These are phyloP conservation scores for Poeciliopsis turneri DNA, from an alignment of 2,797 vertebrate species.

Conservation along the genomic window DNA sequence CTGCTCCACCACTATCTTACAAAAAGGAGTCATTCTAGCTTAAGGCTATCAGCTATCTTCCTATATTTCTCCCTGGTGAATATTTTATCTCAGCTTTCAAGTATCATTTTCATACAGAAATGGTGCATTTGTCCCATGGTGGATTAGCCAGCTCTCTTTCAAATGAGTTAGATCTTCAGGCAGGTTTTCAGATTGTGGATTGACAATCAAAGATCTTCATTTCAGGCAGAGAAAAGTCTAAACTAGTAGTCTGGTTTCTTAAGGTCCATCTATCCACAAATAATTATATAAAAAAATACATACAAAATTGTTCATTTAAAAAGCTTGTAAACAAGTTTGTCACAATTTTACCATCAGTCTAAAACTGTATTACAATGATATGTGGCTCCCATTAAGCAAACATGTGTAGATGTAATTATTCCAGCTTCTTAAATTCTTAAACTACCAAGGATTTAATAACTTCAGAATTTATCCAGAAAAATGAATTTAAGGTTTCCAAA, in stretches of 20 bases:
- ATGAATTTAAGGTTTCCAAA: not conserved
- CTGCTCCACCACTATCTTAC: slow-evolving; percentile 41
- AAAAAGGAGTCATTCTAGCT: slow-evolving; percentile 61
- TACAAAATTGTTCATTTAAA: too few relatives aligned
- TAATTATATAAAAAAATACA: not conserved
- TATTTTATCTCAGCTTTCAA: slow-evolving; percentile 71
- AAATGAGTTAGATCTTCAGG: slow-evolving; percentile 34
- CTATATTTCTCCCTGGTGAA: slow-evolving; percentile 65
- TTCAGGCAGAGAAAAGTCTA: slow-evolving; percentile 48
- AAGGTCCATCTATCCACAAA: not conserved
- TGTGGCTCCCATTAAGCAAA: too few relatives aligned
- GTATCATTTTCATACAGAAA: slow-evolving; percentile 63
- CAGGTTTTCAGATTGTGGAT: slow-evolving; percentile 50
- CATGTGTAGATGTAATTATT: too few relatives aligned
- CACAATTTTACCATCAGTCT: too few relatives aligned
- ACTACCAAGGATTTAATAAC: not conserved
- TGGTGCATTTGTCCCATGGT: slow-evolving; percentile 41
- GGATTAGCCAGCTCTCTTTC: slow-evolving; percentile 31
- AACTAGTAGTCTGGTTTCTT: not conserved
- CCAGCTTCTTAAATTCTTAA: not conserved
- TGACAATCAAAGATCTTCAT: slow-evolving; percentile 45
- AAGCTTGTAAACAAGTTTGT: too few relatives aligned
- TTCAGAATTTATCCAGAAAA: not conserved
- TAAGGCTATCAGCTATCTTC: slow-evolving; percentile 59
- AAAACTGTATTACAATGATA: too few relatives aligned